A percentile compares a stretch with the other conserved stretches of the same genome.
Evolutionary conservation across 2,888 invertebrate species (phyloP).

Genomic region (Caenorhabditis wallacei): DNA sequence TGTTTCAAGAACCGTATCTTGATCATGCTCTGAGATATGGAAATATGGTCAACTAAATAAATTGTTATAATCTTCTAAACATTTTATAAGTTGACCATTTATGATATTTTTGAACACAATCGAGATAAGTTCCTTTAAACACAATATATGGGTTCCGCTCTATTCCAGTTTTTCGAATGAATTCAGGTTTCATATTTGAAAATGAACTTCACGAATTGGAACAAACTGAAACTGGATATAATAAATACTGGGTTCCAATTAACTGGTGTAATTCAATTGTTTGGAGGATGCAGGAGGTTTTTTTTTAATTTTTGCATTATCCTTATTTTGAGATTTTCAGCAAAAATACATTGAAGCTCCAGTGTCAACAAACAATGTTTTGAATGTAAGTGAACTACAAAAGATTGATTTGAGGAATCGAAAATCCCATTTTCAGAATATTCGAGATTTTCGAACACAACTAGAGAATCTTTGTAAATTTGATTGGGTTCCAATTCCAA

Average conservation of each 20-base stretch:
- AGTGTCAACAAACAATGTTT: constrained; percentile 61
- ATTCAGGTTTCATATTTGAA: constrained; percentile 55
- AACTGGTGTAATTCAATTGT: constrained; percentile 75
- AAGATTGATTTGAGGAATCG: too few relatives aligned
- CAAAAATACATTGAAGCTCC: constrained; percentile 63
- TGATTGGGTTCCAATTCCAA: constrained; percentile 75
- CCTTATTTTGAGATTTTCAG: constrained; percentile 8
- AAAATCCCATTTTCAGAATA: constrained; percentile 46
- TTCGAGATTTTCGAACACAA: constrained; percentile 68
- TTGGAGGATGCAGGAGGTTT: constrained; percentile 51
- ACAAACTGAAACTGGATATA: constrained; percentile 67
- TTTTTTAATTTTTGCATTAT: not conserved
- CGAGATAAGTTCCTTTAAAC: too few relatives aligned
- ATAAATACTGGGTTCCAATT: constrained; percentile 81
- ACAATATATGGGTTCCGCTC: too few relatives aligned
- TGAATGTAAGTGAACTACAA: constrained; percentile 40
- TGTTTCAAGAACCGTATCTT: too few relatives aligned
- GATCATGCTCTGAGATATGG: too few relatives aligned
- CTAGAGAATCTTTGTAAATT: constrained; percentile 71
- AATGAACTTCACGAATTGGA: constrained; percentile 73
- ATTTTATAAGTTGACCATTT: too few relatives aligned
- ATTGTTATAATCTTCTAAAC: too few relatives aligned
- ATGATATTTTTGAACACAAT: too few relatives aligned
- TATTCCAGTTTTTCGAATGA: too few relatives aligned
- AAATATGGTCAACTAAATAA: too few relatives aligned